These are phyloP conservation scores for Sclerodermus sp. DNA, from an alignment of 2,888 invertebrate genomes.

Conservation along the genomic window DNA sequence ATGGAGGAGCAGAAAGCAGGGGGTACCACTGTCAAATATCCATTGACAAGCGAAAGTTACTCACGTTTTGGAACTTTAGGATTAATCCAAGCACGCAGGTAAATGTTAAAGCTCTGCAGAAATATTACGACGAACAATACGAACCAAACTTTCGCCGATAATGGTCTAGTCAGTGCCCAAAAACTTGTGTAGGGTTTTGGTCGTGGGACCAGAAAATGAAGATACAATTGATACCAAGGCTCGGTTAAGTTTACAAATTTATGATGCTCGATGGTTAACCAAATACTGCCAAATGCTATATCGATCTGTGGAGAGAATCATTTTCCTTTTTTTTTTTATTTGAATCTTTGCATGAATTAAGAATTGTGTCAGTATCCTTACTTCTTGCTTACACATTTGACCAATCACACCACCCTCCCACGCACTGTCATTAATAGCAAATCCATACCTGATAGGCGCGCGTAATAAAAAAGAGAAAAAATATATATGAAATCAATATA, in stretches of 20 bases:
- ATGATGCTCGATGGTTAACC: constrained; percentile 35
- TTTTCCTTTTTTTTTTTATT: no score
- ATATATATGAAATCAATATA: not conserved
- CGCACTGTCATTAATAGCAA: constrained; percentile 27
- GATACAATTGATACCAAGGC: constrained; percentile 39
- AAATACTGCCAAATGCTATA: constrained; percentile 44
- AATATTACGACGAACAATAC: constrained; percentile 27
- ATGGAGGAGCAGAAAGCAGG: no score
- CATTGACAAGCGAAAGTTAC: no score
- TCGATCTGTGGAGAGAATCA: constrained; percentile 32
- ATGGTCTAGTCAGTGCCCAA: constrained; percentile 45
- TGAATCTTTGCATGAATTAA: no score
- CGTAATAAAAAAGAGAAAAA: not conserved
- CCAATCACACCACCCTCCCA: constrained; percentile 47
- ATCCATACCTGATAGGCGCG: constrained; percentile 33
- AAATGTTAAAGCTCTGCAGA: constrained; percentile 30
- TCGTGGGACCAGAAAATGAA: constrained; percentile 47
- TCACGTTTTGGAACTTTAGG: constrained; percentile 38
- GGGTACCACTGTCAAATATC: no score
- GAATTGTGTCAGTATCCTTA: constrained; percentile 13
- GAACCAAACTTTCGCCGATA: constrained; percentile 39
- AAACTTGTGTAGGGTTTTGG: constrained; percentile 41
- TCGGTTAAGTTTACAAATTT: constrained; percentile 33
- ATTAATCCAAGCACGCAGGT: constrained; percentile 32
- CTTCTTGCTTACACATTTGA: constrained; percentile 22